phyloP scores from a whole-genome alignment of 2,888 invertebrate genomes.

The Tiliacea aurago region DNA sequence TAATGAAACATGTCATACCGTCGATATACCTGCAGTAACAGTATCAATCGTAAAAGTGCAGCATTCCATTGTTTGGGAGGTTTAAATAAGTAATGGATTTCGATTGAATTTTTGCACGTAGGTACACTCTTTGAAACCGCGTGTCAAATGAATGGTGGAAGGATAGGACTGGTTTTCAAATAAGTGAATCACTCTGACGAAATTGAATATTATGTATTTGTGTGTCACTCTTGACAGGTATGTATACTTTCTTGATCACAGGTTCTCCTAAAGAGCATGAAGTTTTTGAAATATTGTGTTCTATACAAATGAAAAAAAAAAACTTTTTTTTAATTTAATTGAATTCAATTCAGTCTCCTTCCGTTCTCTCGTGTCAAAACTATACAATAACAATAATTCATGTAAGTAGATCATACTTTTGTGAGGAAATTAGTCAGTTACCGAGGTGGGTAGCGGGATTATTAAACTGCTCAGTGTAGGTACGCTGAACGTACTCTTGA shows the following conservation, averaged over 20 bases:
- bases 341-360: neutral
- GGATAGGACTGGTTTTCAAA: constrained; percentile 8
- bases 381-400: neutral
- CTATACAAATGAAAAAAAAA: neutral
- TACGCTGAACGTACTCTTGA: neutral
- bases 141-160: too few species aligned
- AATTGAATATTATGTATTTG: neutral
- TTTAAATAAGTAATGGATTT: constrained; percentile 34
- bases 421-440: neutral
- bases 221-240: neutral
- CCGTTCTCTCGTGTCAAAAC: neutral
- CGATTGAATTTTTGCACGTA: too few species aligned
- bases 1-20: constrained; percentile 16
- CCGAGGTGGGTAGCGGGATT: neutral
- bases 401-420: neutral
- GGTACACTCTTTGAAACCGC: too few species aligned
- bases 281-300: neutral
- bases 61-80: neutral
- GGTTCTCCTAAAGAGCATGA: neutral
- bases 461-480: neutral
- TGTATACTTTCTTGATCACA: neutral
- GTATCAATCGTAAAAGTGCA: constrained; percentile 27
- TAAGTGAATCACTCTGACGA: neutral
- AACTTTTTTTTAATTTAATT: neutral
- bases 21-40: constrained; percentile 21